Conservation (phyloP, 2,888 invertebrate species). For the Thymelicus sylvestris region DNA sequence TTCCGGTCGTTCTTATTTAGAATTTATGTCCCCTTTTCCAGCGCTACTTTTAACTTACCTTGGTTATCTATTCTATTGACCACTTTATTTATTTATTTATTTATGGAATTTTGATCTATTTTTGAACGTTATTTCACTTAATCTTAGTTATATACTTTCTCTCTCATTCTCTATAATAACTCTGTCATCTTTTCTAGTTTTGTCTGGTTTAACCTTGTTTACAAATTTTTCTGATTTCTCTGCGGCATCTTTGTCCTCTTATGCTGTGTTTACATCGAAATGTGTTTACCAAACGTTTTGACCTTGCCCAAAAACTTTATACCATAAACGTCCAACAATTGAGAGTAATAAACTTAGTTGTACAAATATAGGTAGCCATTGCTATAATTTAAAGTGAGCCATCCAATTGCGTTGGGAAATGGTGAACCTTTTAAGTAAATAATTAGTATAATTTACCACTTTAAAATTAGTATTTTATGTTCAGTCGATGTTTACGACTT, state of each 20-base stretch:
- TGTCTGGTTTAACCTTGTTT: background rate
- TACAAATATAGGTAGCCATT: conserved; percentile 44
- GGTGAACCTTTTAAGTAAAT: conserved; percentile 37
- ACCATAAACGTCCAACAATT: conserved; percentile 73
- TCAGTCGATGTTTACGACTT: conserved; percentile 26
- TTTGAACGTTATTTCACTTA: background rate
- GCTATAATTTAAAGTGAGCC: conserved; percentile 49
- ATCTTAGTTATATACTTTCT: background rate
- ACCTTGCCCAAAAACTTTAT: conserved; percentile 60
- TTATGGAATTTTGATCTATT: too few relatives aligned
- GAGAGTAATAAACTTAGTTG: conserved; percentile 67
- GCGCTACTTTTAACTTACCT: too few relatives aligned
- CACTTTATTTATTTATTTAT: too few relatives aligned
- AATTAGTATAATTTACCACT: conserved; percentile 33
- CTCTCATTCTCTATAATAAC: background rate
- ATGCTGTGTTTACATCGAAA: conserved; percentile 58
- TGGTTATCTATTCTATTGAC: too few relatives aligned
- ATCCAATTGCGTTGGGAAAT: conserved; percentile 38
- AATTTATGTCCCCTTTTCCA: too few relatives aligned
- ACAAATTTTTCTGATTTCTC: conserved; percentile 8
- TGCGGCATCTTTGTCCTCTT: conserved; percentile 49
- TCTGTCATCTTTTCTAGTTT: background rate
- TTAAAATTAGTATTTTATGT: conserved; percentile 24
- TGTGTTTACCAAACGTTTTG: conserved; percentile 66
- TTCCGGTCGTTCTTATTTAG: too few relatives aligned